Percentiles rank a stretch among this genome's conserved stretches.
Evolutionary conservation across 1,140 invertebrate genomes (phyloP).

Genomic region (Drosophila melanogaster): DNA sequence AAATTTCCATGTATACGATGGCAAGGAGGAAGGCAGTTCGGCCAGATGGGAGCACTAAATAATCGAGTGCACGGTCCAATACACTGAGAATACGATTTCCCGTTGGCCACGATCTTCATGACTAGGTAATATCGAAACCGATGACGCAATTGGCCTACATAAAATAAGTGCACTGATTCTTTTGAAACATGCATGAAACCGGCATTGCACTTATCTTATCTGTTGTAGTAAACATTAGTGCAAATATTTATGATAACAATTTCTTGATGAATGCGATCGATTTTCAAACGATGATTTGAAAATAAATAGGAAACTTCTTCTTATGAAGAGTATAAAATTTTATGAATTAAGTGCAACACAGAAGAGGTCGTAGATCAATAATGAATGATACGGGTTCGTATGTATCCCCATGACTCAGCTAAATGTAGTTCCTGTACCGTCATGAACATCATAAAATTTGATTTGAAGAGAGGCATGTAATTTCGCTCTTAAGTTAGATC

Average conservation of each 20-base stretch:
- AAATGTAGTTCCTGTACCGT: neutral
- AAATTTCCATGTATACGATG: conserved; percentile 51
- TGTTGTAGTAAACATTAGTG: neutral
- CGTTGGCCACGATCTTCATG: neutral
- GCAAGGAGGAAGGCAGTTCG: neutral
- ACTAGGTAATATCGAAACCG: conserved; percentile 1
- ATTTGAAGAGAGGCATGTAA: conserved; percentile 8
- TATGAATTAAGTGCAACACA: conserved; percentile 31
- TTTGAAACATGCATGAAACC: neutral
- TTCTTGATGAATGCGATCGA: neutral
- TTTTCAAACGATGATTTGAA: neutral
- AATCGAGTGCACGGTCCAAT: conserved; percentile 51
- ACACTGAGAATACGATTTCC: conserved; percentile 43
- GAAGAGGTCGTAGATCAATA: conserved; percentile 25
- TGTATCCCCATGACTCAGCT: conserved; percentile 15
- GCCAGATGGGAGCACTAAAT: conserved; percentile 46
- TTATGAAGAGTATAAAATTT: conserved; percentile 5
- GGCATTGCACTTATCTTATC: conserved; percentile 23
- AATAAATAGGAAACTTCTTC: neutral
- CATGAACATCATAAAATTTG: conserved; percentile 1
- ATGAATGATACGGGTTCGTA: conserved; percentile 5
- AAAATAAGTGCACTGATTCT: neutral
- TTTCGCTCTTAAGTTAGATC: conserved; percentile 19
- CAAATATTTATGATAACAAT: neutral
- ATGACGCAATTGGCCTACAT: conserved; percentile 24